Evolutionary conservation across 2,888 invertebrate species (phyloP), one percentile per base, ranked within the genome.

Genomic region (Ormyrus labotus): DNA sequence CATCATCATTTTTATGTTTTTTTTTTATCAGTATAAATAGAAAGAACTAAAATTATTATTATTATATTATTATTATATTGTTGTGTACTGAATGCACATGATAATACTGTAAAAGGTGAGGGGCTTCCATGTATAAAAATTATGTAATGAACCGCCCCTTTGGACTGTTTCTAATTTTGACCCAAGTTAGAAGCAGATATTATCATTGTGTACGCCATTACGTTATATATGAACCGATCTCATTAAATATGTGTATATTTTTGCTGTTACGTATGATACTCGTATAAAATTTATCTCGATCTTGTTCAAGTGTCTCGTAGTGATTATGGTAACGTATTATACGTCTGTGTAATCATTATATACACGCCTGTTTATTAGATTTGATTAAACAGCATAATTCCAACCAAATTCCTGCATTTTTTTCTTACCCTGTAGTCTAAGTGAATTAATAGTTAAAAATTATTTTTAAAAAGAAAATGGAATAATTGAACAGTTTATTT

Each of bases 261-360:
- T 76, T 48, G 60, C 45, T 67, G 51, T 77, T 65, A 82, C 11
- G 61, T 75, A 74, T 50, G 55, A 74, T 64, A 71, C 9, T 64
- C 34, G 58, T 47, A 64, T 70, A 64, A 78, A 78, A 73, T 79
- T 74, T 77, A 74, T 76, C 53, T 78, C 58, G 61, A 71, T 79
- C 72, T 76, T 80, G 81, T 85, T 81, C 83, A 84, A 84, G 84
- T 85, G 85, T 89, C 84, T 82, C 83, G 82, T 87, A 85, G 81
- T 84, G 85, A 84, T 86, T 84, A 84, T 83, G 80, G 78, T 84
- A 86, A 84, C 83, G 82, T 84, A 84, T 83, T 83, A 78, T 82
- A 84, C 83, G 78, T 81, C 78, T 84, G 80, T 87, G 85, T 86
- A 87, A 87, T 83, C 81, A 84, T 79, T 75, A 80, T 34, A 34